Base-by-base conservation (phyloP, 2,113 vertebrate genomes). In the Etheostoma cragini region DNA sequence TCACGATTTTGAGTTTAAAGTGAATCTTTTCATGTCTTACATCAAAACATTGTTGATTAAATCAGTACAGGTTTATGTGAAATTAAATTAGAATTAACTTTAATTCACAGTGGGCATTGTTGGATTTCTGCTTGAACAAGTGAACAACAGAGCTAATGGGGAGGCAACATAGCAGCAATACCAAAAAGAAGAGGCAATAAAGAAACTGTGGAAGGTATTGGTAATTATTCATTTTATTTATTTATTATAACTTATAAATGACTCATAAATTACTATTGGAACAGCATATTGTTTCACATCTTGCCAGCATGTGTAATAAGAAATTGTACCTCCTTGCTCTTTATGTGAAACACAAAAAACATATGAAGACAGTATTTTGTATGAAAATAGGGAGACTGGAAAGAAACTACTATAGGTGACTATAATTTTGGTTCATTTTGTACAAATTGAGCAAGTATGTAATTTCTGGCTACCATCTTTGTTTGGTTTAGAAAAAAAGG, bases 1-100 rank as follows among this genome's bases (percentile, higher is more conserved):
- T 49, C 8, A 3, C 5, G 7, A 52, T 54, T 53, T 38, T 13
- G 24, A 75, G 49, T 73, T 83, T 72, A 64, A 72, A 74, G 46
- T 61, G 42, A 69, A 60, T 30, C 8, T 83, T 83, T 62, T 26
- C 46, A 16, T 62, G 42, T 22, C 35, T 76, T 70, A 78, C 50
- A 30, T 13, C 56, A 46, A 61, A 52, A 15, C 26, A 45, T 2
- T 24, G 22, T 38, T 79, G 16, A 69, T 53, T 79, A 8, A 64
- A 46, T 58, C 1, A 0, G 13, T 21, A 24, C 22, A 69, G 8
- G 42, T 78, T 65, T 47, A 17, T 46, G 35, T 21, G 1, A 71
- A 53, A 45, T 65, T 47, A 30, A 1, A 68, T 42, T 42, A 11
- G 2, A 42, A 42, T 42, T 49, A 17, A 24, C 22, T 58, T 62